A percentile compares a stretch with the other conserved stretches of the same genome.
phyloP scores from a whole-genome alignment of 2,888 invertebrate genomes.

The Chalcosyrphus nemorum region DNA sequence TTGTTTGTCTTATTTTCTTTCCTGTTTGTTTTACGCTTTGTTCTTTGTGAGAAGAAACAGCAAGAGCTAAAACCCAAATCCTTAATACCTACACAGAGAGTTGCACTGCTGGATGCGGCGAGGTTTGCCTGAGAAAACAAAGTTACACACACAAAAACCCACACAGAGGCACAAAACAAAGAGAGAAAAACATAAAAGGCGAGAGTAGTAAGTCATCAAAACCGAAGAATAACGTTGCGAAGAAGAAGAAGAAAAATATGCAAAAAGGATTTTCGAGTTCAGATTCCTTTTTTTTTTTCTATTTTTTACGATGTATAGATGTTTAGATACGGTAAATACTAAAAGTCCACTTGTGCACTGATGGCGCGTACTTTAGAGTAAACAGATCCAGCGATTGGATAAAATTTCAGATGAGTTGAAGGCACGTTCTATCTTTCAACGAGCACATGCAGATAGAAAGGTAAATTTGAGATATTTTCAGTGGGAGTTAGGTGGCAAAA shows the following conservation, averaged over 20 bases:
- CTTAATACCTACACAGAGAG: conserved; percentile 13
- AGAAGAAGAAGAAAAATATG: conserved; percentile 11
- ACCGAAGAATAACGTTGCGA: conserved; percentile 20
- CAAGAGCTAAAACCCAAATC: conserved; percentile 61
- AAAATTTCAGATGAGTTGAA: conserved; percentile 35
- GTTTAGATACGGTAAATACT: conserved; percentile 46
- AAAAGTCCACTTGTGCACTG: conserved; percentile 66
- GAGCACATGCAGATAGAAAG: neutral
- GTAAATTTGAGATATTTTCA: neutral
- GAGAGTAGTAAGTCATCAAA: conserved; percentile 18
- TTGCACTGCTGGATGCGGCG: neutral
- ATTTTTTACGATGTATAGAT: conserved; percentile 29
- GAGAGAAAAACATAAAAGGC: neutral
- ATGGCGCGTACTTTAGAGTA: conserved; percentile 64
- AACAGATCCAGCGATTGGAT: conserved; percentile 57
- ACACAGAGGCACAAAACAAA: neutral
- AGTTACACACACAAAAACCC: neutral
- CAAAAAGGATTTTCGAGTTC: conserved; percentile 19
- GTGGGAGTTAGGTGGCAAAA: neutral
- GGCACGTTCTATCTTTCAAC: neutral
- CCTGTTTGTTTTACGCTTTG: conserved; percentile 39
- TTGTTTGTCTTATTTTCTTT: conserved; percentile 17
- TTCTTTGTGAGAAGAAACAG: conserved; percentile 51
- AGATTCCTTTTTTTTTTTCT: conserved; percentile 13
- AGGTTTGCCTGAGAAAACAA: conserved; percentile 35